Percentiles rank a stretch among this genome's conserved stretches.
These are phyloP conservation scores for Syritta pipiens DNA, from an alignment of 2,888 invertebrate species.

Conservation along the genomic window DNA sequence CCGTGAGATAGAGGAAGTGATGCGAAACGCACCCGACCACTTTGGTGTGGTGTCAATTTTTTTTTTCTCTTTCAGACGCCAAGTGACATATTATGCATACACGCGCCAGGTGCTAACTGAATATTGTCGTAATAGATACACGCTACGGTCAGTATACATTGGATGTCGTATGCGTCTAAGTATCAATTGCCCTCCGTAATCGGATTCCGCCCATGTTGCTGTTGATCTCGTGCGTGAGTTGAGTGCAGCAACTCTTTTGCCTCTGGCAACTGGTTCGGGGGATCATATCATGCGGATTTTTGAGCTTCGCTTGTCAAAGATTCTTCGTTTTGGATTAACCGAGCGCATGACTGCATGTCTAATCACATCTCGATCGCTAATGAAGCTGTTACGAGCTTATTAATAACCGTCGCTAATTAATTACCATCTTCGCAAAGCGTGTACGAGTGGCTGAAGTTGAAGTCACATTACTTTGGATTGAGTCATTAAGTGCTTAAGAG, in stretches of 20 bases:
- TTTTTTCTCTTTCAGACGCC: slow-evolving; percentile 25
- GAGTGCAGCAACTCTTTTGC: slow-evolving; percentile 15
- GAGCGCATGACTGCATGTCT: slow-evolving; percentile 50
- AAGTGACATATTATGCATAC: slow-evolving; percentile 49
- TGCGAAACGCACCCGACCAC: slow-evolving; percentile 56
- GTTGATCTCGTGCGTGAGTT: slow-evolving; percentile 16
- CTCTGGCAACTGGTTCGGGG: background rate
- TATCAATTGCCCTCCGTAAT: slow-evolving; percentile 48
- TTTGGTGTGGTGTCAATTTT: slow-evolving; percentile 31
- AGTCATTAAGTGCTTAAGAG: slow-evolving; percentile 33
- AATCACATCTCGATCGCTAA: slow-evolving; percentile 47
- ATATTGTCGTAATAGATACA: slow-evolving; percentile 29
- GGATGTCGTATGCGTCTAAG: slow-evolving; percentile 39
- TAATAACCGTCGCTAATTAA: slow-evolving; percentile 48
- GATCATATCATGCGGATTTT: slow-evolving; percentile 12
- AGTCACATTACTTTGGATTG: slow-evolving; percentile 3
- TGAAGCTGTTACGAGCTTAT: slow-evolving; percentile 54
- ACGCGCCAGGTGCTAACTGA: slow-evolving; percentile 39
- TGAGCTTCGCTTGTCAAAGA: slow-evolving; percentile 50
- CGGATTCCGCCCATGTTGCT: slow-evolving; percentile 32
- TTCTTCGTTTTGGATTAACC: slow-evolving; percentile 41
- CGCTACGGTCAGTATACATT: slow-evolving; percentile 19
- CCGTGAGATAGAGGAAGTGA: slow-evolving; percentile 64
- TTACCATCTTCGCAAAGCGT: slow-evolving; percentile 50
- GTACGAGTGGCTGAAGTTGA: slow-evolving; percentile 12